Percentiles rank a stretch among this genome's conserved stretches.
Conservation (phyloP, 1,140 invertebrate species). For the Dreissena rostriformis region DNA sequence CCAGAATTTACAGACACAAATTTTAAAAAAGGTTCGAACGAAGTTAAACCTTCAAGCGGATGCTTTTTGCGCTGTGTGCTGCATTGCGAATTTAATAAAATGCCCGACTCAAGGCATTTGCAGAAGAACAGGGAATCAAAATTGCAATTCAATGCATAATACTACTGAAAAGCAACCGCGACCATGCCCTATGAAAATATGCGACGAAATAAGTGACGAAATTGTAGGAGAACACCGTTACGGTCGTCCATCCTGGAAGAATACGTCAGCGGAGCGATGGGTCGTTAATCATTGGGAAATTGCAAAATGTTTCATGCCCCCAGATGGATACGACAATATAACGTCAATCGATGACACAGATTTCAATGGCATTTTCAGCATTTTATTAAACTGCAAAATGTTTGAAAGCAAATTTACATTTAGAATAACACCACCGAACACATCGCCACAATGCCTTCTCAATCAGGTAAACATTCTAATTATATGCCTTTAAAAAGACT, state of each 20-base stretch:
- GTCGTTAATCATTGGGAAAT: not conserved
- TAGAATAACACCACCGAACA: not conserved
- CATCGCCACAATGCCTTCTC: no score
- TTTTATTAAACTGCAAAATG: not conserved
- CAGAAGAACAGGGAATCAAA: not conserved
- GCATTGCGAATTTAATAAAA: not conserved
- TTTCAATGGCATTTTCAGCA: conserved; percentile 2
- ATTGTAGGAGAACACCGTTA: not conserved
- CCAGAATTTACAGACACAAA: not conserved
- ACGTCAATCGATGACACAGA: not conserved
- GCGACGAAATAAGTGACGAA: not conserved
- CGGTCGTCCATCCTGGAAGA: not conserved
- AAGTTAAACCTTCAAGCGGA: not conserved
- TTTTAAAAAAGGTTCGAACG: not conserved
- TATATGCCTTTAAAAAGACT: no score
- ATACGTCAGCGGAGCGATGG: not conserved
- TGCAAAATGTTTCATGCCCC: conserved; percentile 17
- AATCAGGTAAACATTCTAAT: no score
- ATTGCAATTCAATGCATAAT: no score
- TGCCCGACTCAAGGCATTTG: conserved; percentile 1
- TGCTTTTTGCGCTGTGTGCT: not conserved
- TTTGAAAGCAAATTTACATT: not conserved
- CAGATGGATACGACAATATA: not conserved
- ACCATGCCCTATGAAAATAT: not conserved
- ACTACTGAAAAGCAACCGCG: not conserved